Conservation (phyloP, 2,888 invertebrate species). For the Meteorus colon region DNA sequence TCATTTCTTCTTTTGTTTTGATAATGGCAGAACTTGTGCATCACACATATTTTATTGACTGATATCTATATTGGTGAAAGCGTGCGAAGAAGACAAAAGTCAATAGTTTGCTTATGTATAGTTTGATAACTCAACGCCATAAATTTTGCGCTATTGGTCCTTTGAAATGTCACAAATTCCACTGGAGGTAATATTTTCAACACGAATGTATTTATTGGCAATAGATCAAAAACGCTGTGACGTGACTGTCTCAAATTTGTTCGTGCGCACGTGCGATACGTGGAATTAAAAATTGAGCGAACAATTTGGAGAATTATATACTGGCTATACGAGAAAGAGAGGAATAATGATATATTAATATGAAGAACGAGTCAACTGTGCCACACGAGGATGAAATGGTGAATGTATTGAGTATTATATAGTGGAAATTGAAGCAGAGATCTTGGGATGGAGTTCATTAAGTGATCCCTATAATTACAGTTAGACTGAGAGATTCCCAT, state of each 20-base stretch:
- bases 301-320: not conserved
- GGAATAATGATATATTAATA: slow-evolving; percentile 33
- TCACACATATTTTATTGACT: not conserved
- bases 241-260: not conserved
- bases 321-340: slow-evolving; percentile 22
- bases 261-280: not conserved
- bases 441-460: slow-evolving; percentile 63
- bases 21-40: not conserved
- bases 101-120: not conserved
- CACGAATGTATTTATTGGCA: not conserved
- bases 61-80: slow-evolving; percentile 35
- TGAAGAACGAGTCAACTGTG: slow-evolving; percentile 5
- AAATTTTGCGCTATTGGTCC: not conserved
- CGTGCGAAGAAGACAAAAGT: not conserved
- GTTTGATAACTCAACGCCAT: slow-evolving; percentile 32
- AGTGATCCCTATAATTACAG: slow-evolving; percentile 69
- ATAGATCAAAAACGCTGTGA: not conserved
- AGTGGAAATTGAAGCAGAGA: slow-evolving; percentile 48
- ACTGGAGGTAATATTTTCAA: not conserved
- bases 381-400: slow-evolving; percentile 11
- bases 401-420: slow-evolving; percentile 39
- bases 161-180: not conserved
- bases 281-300: not conserved
- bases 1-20: slow-evolving; percentile 1
- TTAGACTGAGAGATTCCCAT: slow-evolving; percentile 61